Conservation (phyloP, 2,797 vertebrate species). For the Phyllotis vaccarum region DNA sequence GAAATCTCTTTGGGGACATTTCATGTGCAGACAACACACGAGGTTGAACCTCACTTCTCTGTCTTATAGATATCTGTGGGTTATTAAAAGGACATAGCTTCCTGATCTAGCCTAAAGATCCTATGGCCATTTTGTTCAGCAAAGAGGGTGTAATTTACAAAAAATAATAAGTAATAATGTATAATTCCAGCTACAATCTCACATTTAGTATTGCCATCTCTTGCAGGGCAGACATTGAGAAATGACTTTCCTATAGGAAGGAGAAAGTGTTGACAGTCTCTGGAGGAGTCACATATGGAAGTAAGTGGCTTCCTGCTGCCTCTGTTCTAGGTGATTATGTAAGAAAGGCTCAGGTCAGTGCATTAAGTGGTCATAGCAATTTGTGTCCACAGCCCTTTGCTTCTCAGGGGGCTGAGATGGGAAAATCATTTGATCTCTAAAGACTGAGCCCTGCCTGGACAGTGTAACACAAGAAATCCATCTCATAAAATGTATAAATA, state of each 20-base stretch:
- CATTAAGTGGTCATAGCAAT: not conserved
- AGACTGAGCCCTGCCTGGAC: not conserved
- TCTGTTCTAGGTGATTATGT: not conserved
- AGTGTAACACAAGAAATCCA: not conserved
- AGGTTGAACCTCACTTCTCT: not conserved
- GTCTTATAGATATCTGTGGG: not conserved
- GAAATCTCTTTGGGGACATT: conserved; percentile 43
- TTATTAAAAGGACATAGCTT: not conserved
- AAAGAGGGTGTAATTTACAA: conserved; percentile 13
- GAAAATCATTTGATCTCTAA: not conserved
- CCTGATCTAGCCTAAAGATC: not conserved
- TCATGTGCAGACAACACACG: not conserved
- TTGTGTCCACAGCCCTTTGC: not conserved
- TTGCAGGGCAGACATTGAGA: conserved; percentile 1
- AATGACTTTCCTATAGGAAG: not conserved
- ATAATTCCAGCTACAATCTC: not conserved
- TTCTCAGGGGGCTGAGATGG: too few relatives aligned
- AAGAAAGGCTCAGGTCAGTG: not conserved
- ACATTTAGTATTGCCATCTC: not conserved
- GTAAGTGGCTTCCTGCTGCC: not conserved
- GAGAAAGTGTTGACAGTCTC: not conserved
- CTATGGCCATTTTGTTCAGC: not conserved
- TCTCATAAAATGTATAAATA: not conserved
- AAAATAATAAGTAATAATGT: not conserved
- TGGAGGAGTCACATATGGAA: not conserved